Evolutionary conservation across 2,113 vertebrate genomes (phyloP), one percentile per base, ranked within the genome.

Genomic region (Cichladusa arquata): DNA sequence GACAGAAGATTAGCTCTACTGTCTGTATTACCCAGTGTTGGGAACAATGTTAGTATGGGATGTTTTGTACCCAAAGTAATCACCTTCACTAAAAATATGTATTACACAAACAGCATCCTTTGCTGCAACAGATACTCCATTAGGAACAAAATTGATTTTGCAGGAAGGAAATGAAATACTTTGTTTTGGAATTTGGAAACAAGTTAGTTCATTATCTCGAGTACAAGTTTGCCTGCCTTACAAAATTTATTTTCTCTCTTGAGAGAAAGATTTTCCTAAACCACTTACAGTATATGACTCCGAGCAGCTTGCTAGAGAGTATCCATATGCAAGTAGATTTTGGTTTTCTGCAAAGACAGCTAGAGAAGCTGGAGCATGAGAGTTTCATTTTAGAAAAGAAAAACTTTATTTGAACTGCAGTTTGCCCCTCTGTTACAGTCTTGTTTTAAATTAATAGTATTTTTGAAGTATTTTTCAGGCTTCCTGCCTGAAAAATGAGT

Each of bases 1-100:
- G 91, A 93, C 81, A 95, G 92, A 98, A 97, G 97, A 98, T 97
- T 92, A 97, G 67, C 85, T 97, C 67, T 53, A 20, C 90, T 94
- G 56, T 92, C 73, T 95, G 1, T 95, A 84, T 95, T 96, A 89
- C 81, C 79, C 45, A 58, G 58, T 85, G 40, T 70, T 94, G 38
- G 57, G 47, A 95, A 79, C 69, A 88, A 2, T 74, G 61, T 91
- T 82, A 91, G 33, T 90, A 74, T 22, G 19, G 53, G 47, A 62
- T 94, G 29, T 90, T 93, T 94, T 72, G 48, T 95, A 51, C 36
- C 78, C 79, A 66, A 83, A 86, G 42, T 95, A 95, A 94, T 88
- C 83, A 94, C 44, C 22, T 72, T 82, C 86, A 62, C 44, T 94
- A 77, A 94, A 95, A 92, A 91, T 51, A 82, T 71, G 4, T 33